Base-by-base conservation (phyloP, 2,113 vertebrate genomes). In the Gnathochromis pfefferi region DNA sequence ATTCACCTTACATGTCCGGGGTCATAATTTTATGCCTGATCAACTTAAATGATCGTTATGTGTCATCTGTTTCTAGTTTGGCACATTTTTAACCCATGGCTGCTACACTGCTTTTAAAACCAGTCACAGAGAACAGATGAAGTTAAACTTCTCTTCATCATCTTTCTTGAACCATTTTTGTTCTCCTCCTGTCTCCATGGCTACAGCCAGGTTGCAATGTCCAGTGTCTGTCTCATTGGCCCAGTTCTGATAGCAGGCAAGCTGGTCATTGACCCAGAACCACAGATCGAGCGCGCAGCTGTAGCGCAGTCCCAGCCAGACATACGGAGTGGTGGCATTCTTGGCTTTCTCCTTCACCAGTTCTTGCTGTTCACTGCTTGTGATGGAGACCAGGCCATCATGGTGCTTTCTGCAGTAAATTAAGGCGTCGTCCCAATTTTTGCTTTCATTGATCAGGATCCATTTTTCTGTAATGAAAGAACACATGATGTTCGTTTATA, bases 271-370 rank as follows among this genome's bases (percentile, higher is more conserved):
- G 68, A 92, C 81, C 92, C 93, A 94, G 86, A 90, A 82, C 92
- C 94, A 95, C 4, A 88, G 17, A 3, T 16, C 19, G 35, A 92
- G 16, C 45, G 19, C 17, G 57, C 88, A 93, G 82, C 53, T 68
- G 87, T 92, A 93, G 57, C 38, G 38, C 86, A 95, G 79, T 21
- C 92, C 92, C 19, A 87, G 12, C 92, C 92, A 92, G 73, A 91
- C 51, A 3, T 4, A 12, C 0, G 2, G 0, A 26, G 33, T 84
- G 4, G 11, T 1, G n/a, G 87, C 80, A 0, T 5, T 7, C 68
- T 86, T 68, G 53, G 31, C 85, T 90, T 1, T 60, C 17, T 80
- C 9, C 40, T 54, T 10, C 31, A 90, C 65, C 85, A 14, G 12
- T 10, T 7, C 23, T 84, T 91, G 91, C 9, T 86, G 3, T 4